Conservation (phyloP, 2,113 vertebrate species). For the Xenopus borealis region DNA sequence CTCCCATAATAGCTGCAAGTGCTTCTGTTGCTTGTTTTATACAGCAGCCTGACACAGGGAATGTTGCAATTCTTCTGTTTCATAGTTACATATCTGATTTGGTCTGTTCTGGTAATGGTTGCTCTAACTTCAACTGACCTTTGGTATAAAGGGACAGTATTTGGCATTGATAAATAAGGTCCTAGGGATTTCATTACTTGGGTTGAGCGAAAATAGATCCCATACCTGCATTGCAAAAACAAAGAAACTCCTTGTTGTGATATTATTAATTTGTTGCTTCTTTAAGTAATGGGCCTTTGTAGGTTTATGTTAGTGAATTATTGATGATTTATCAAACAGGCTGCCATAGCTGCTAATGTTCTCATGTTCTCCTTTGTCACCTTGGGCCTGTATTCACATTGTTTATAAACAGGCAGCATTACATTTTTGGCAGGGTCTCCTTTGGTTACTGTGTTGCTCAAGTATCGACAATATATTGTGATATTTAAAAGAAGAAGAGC, state of each 20-base stretch:
- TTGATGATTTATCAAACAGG: constrained; percentile 21
- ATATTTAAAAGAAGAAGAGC: neutral
- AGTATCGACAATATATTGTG: neutral
- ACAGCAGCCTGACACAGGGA: too few species aligned
- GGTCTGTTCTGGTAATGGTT: too few species aligned
- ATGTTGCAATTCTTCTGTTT: too few species aligned
- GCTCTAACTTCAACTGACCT: too few species aligned
- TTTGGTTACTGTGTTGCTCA: neutral
- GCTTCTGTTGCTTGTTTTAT: too few species aligned
- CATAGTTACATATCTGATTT: too few species aligned
- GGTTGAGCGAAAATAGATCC: too few species aligned
- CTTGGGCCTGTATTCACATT: constrained; percentile 14
- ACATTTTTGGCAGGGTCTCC: constrained; percentile 2
- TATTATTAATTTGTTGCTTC: constrained; percentile 3
- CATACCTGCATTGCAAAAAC: too few species aligned
- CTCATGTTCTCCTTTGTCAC: constrained; percentile 37
- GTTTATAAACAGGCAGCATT: neutral
- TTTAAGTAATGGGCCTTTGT: constrained; percentile 6
- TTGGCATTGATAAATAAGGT: too few species aligned
- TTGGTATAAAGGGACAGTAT: too few species aligned
- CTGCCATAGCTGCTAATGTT: constrained; percentile 25
- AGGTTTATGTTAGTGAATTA: constrained; percentile 27
- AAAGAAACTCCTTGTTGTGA: neutral
- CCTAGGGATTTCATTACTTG: too few species aligned
- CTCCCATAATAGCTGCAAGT: too few species aligned